Evolutionary conservation across 2,888 invertebrate species (phyloP).

Genomic region (Nephrotoma appendiculata): DNA sequence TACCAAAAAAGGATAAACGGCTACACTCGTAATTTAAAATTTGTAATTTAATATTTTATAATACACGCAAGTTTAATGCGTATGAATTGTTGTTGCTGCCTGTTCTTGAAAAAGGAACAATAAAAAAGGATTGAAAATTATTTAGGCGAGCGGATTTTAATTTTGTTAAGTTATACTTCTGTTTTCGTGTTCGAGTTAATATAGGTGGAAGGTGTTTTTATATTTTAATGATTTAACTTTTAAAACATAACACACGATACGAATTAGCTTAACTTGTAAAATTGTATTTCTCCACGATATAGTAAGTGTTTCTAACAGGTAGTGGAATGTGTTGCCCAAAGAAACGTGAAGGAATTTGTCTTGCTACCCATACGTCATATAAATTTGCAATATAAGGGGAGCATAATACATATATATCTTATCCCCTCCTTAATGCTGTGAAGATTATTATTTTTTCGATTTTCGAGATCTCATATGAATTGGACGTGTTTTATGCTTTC

Average conservation of each 20-base stretch:
- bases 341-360: not conserved
- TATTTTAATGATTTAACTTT: not conserved
- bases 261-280: not conserved
- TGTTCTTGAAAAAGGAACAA: not conserved
- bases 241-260: not conserved
- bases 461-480: not conserved
- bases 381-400: not conserved
- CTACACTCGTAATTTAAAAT: not conserved
- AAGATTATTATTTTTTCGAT: not conserved
- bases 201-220: not conserved
- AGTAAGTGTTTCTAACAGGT: not conserved
- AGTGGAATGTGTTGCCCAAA: not conserved
- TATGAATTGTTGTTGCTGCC: not conserved
- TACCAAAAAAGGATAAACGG: not conserved
- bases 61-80: not conserved
- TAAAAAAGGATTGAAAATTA: not conserved
- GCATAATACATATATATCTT: not conserved
- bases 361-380: not conserved
- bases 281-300: not conserved
- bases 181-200: not conserved
- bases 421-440: not conserved
- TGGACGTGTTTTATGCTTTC: not conserved
- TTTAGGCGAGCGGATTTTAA: not conserved
- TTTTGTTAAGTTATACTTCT: too few relatives aligned
- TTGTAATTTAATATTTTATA: not conserved